Evolutionary conservation across 2,113 vertebrate genomes (phyloP).

Genomic region (Muntiacus muntjak): DNA sequence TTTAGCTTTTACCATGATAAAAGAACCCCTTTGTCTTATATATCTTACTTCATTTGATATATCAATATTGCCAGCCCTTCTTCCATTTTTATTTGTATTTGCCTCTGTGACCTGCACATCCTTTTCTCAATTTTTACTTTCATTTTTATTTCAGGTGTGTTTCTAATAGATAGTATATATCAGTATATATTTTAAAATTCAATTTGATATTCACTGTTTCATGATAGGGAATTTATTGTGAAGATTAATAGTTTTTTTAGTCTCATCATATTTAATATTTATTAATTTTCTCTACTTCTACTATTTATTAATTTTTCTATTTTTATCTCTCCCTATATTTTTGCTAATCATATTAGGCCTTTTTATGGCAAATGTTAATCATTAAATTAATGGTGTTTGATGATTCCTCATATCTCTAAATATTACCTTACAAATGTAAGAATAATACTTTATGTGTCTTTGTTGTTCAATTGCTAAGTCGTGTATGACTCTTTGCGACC

Average conservation of each 20-base stretch:
- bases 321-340: not conserved
- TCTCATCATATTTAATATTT: not conserved
- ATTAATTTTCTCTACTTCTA: not conserved
- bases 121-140: not conserved
- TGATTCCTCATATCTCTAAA: not conserved
- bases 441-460: not conserved
- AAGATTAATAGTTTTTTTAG: not conserved
- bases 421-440: not conserved
- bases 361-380: not conserved
- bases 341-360: not conserved
- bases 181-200: not conserved
- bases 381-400: not conserved
- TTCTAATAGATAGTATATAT: not conserved
- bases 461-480: not conserved
- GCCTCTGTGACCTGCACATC: not conserved
- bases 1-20: not conserved
- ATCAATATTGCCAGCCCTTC: not conserved
- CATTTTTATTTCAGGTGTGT: not conserved
- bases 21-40: not conserved
- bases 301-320: not conserved
- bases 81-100: not conserved
- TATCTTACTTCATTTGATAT: not conserved
- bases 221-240: not conserved
- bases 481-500: fast-evolving
- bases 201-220: not conserved